phyloP scores from a whole-genome alignment of 2,888 invertebrate genomes.

The Leptopilina myrica region DNA sequence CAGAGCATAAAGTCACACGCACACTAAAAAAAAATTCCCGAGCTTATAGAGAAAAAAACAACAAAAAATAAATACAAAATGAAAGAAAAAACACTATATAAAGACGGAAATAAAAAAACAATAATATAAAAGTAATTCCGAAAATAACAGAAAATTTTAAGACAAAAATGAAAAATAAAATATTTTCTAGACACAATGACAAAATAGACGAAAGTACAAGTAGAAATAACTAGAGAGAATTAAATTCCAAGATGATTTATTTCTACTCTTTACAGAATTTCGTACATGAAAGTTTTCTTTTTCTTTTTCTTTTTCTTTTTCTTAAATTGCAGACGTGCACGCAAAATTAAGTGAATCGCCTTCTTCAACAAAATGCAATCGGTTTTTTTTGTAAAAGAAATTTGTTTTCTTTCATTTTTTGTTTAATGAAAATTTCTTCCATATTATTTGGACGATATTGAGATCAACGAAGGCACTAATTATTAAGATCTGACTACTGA shows the following conservation, averaged over 20 bases:
- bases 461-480: conserved; percentile 23
- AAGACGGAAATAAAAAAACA: background rate
- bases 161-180: conserved; percentile 4
- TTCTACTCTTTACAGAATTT: conserved; percentile 38
- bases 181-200: background rate
- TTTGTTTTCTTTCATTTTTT: background rate
- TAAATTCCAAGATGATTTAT: conserved; percentile 48
- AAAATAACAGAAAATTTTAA: conserved; percentile 4
- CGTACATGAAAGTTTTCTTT: conserved; percentile 30
- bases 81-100: background rate
- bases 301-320: no score
- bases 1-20: conserved; percentile 52
- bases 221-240: conserved; percentile 46
- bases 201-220: conserved; percentile 11
- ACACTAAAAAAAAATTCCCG: conserved; percentile 42
- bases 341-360: conserved; percentile 23
- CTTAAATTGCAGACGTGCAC: background rate
- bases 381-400: background rate
- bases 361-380: conserved; percentile 29
- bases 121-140: background rate
- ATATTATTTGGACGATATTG: background rate
- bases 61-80: conserved; percentile 1
- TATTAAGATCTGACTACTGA: conserved; percentile 32
- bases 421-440: background rate
- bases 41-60: conserved; percentile 24